Conservation (phyloP, 2,113 vertebrate genomes). For the Pelobates fuscus region DNA sequence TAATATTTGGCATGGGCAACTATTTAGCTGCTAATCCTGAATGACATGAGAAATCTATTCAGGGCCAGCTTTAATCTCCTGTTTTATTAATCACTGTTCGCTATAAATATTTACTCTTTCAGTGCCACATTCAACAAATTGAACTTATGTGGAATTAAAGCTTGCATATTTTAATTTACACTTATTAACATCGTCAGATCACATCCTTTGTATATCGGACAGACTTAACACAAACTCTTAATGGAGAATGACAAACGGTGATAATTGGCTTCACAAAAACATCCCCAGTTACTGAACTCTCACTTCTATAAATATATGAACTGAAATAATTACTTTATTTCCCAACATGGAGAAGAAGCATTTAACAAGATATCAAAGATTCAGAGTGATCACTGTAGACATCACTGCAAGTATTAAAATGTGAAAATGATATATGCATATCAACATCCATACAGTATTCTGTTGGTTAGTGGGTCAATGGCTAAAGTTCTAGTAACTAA, state of each 20-base stretch:
- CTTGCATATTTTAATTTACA: constrained; percentile 2
- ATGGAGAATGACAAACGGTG: background rate
- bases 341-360: background rate
- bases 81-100: constrained; percentile 12
- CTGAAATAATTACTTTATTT: constrained; percentile 16
- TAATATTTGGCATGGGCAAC: background rate
- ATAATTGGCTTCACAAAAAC: constrained; percentile 25
- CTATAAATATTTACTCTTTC: constrained; percentile 31
- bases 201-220: background rate
- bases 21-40: background rate
- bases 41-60: constrained; percentile 15
- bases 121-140: constrained; percentile 25
- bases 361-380: constrained; percentile 9
- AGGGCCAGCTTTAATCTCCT: constrained; percentile 23
- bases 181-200: constrained; percentile 18
- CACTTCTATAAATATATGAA: background rate
- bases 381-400: background rate
- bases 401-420: background rate
- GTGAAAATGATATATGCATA: background rate
- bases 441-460: no score
- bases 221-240: background rate
- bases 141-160: constrained; percentile 23
- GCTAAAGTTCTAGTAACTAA: no score
- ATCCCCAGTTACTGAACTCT: constrained; percentile 1
- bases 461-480: no score